phyloP scores from a whole-genome alignment of 1,140 invertebrate genomes.

The Nilaparvata lugens region DNA sequence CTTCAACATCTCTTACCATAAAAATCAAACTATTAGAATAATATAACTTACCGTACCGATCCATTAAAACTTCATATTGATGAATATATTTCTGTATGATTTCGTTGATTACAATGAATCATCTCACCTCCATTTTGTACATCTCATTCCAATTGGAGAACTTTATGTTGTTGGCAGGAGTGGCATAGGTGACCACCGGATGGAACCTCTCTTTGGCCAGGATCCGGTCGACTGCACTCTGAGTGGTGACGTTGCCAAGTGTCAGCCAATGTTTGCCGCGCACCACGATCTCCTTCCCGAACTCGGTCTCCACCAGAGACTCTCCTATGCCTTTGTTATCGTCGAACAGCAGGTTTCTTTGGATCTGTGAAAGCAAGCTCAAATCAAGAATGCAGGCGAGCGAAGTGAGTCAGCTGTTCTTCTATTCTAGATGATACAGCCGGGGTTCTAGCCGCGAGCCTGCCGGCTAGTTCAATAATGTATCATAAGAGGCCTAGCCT shows the following conservation, averaged over 20 bases:
- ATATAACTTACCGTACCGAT: too few relatives aligned
- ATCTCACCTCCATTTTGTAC: conserved; percentile 38
- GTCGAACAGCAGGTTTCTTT: conserved; percentile 75
- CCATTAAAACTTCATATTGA: too few relatives aligned
- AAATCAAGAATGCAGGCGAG: too few relatives aligned
- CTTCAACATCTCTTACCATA: too few relatives aligned
- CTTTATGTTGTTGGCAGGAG: conserved; percentile 29
- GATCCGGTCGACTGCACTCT: conserved; percentile 26
- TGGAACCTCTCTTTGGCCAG: conserved; percentile 31
- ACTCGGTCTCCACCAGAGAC: conserved; percentile 78
- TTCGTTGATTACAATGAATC: too few relatives aligned
- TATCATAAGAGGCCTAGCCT: too few relatives aligned
- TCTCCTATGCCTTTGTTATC: conserved; percentile 90
- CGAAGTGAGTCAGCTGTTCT: too few relatives aligned
- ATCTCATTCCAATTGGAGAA: conserved; percentile 36
- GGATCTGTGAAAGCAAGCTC: conserved; percentile 54
- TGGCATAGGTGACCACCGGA: conserved; percentile 39
- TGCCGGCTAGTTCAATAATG: too few relatives aligned
- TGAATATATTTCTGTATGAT: conserved; percentile 24
- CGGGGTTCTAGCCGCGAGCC: too few relatives aligned
- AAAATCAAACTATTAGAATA: too few relatives aligned
- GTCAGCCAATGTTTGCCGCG: conserved; percentile 64
- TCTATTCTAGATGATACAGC: too few relatives aligned
- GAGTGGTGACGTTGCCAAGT: conserved; percentile 31
- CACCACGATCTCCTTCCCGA: conserved; percentile 67